Base-by-base conservation (phyloP, 2,113 vertebrate genomes). In the Nestor notabilis region DNA sequence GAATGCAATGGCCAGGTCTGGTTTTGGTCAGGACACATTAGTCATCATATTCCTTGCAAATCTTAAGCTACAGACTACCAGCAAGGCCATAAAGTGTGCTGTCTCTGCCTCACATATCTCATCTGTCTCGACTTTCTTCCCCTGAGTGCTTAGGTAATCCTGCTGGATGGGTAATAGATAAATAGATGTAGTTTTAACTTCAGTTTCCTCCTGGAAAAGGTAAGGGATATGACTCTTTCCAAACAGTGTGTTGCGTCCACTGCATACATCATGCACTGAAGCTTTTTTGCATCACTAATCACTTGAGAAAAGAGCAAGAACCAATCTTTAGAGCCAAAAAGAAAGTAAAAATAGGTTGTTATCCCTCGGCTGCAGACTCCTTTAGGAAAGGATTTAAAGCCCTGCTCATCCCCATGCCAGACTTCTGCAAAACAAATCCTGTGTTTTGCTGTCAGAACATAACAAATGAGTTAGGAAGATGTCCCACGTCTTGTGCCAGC, bases 11-110 rank as follows among this genome's bases (percentile, higher is more conserved):
- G 56, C 74, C 70, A 39, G 56, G 55, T 82, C 86, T 95, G 94
- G 39, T 95, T 97, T 82, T 78, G 74, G 87, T 93, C 90, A 72
- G 83, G 49, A n/a, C 10, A 5, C 69, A 33, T 95, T 72, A 94
- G 47, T 90, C 92, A 84, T 52, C 43, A 0, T 84, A 50, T 63
- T 87, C 61, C 61, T 75, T 83, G 56, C 39, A 71, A 92, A 71
- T 84, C 47, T 81, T 71, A 44, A 58, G 44, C 47, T 75, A 27
- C 83, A 91, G 83, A 18, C 76, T 71, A 24, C 23, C 83, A 88
- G 79, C 39, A 95, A 43, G 66, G 55, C 75, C 46, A 52, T 35
- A n/a, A 80, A 84, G 74, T 53, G 35, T 78, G 35, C 61, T 95
- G 0, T 84, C 90, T 89, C 80, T 89, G 83, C 90, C 89, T 93